Evolutionary conservation across 2,888 invertebrate species (phyloP).

Genomic region (Lithophane ornitopus): DNA sequence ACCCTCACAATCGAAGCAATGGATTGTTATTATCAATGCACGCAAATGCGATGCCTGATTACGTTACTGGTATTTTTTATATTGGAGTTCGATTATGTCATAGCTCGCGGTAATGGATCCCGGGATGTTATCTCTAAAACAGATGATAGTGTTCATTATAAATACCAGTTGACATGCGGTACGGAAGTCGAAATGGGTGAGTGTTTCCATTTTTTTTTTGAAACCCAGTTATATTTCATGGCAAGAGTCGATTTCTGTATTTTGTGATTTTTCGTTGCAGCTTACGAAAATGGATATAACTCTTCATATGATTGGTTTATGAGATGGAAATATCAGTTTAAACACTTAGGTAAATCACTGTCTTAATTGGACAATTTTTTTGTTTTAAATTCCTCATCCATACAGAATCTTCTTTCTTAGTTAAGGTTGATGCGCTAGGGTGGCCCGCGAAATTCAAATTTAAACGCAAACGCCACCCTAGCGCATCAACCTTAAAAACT

Average conservation of each 20-base stretch:
- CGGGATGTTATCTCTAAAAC: not conserved
- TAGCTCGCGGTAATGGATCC: not conserved
- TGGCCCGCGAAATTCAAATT: no score
- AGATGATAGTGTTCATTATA: slow-evolving; percentile 5
- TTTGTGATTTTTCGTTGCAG: slow-evolving; percentile 21
- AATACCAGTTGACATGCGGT: slow-evolving; percentile 7
- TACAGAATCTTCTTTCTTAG: not conserved
- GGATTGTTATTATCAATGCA: not conserved
- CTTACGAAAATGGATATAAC: slow-evolving; percentile 1
- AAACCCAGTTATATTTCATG: not conserved
- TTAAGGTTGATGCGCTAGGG: no score
- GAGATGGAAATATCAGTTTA: slow-evolving; percentile 30
- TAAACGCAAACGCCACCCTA: no score
- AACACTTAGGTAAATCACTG: slow-evolving; percentile 32
- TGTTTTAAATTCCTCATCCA: not conserved
- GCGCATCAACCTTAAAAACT: no score
- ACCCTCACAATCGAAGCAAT: not conserved
- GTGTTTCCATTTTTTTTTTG: slow-evolving; percentile 2
- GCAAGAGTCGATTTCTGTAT: not conserved
- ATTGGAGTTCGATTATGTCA: not conserved
- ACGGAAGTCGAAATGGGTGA: slow-evolving; percentile 35
- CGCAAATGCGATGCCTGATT: not conserved
- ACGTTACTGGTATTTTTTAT: slow-evolving; percentile 28
- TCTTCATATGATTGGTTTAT: slow-evolving; percentile 54
- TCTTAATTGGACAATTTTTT: not conserved